Evolutionary conservation across 2,888 invertebrate genomes (phyloP).

Genomic region (Resseliella maxima): DNA sequence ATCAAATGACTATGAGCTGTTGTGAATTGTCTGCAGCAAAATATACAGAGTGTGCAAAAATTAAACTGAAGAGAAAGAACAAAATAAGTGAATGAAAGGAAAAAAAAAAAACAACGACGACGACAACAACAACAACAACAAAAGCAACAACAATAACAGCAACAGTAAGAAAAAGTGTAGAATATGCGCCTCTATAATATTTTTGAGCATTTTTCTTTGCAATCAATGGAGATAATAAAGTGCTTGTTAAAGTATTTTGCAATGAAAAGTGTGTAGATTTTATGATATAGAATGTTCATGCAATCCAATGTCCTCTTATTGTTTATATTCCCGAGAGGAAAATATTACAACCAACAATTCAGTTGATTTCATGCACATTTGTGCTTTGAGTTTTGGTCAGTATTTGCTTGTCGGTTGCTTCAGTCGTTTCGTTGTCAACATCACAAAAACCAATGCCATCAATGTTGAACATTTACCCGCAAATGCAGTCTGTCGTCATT

Average conservation of each 20-base stretch:
- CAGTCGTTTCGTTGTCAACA: no score
- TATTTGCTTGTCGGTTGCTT: no score
- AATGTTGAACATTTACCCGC: no score
- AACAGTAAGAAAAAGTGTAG: no score
- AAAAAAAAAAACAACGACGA: background rate
- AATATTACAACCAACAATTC: no score
- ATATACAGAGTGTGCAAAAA: background rate
- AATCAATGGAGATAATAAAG: constrained; percentile 1
- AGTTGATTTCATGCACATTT: no score
- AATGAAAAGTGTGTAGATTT: background rate
- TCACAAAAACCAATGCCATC: no score
- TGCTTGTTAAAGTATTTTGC: constrained; percentile 16
- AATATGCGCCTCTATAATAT: background rate
- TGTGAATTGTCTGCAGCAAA: background rate
- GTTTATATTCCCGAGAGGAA: no score
- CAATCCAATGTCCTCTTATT: constrained; percentile 9
- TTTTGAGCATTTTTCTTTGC: background rate
- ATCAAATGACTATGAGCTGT: background rate
- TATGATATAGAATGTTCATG: background rate
- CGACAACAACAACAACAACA: background rate
- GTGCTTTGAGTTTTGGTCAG: no score
- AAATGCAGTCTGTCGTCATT: no score
- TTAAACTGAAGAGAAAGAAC: background rate
- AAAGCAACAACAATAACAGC: background rate
- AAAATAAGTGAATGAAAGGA: background rate